Evolutionary conservation across 1,140 invertebrate genomes (phyloP), one percentile per base, ranked within the genome.

Genomic region (Mesaphorura yosii): DNA sequence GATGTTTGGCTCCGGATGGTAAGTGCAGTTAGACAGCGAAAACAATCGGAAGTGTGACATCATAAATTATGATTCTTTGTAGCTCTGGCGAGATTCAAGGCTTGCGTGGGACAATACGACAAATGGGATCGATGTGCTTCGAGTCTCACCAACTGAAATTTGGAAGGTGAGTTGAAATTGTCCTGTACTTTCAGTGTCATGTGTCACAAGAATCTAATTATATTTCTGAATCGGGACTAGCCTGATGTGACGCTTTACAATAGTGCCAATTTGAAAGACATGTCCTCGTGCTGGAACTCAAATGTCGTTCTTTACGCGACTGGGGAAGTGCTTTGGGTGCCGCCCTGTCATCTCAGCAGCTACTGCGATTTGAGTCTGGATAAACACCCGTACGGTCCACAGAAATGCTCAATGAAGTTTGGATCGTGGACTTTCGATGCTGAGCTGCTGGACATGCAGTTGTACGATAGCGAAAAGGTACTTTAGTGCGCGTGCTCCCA

Each of bases 311-410:
- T 56, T 10, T 56, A 56, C 38, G 20, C 40, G 6, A 51, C 7
- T 19, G 54, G 54, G 14, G 27, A 56, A 26, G 40, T 56, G 22
- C 31, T 56, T 4, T 56, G 54, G 54, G 54, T 56, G 4, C 54
- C 54, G 28, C 48, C 54, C 6, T 56, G 54, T 48, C 38, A 51
- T 20, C n/a, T 56, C 15, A 6, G 1, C 37, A 26, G 45, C 7
- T 26, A 28, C 5, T 55, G 47, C 25, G 29, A 50, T 14, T 17
- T 55, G 38, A 38, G 19, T 15, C 28, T 55, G 2, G 3, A 15
- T 3, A 7, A 15, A 15, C 7, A 20, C 6, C 47, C 39, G 10
- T 48, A 41, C 45, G 27, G 3, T 4, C 6, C 4, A 5, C 39
- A 52, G 22, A 17, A 31, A n/a, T 52, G 50, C 27, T 38, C 44